Percentiles rank a stretch among this genome's conserved stretches.
These are phyloP conservation scores for Mythimna pallens DNA, from an alignment of 2,888 invertebrate species.

Conservation along the genomic window DNA sequence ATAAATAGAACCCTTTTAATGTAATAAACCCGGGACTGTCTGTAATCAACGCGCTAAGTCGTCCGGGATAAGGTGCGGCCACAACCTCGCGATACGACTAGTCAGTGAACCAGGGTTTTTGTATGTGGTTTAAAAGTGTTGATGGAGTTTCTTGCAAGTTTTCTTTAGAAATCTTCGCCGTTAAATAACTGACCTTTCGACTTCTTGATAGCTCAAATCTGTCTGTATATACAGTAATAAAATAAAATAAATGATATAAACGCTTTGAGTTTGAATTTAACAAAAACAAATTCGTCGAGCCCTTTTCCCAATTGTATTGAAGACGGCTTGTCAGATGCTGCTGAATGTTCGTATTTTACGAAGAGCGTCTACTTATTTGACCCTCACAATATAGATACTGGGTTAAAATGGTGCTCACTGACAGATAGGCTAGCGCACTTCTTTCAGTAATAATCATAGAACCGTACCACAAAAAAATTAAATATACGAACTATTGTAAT, in stretches of 20 bases:
- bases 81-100: not conserved
- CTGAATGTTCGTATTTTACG: not conserved
- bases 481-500: not conserved
- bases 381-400: not conserved
- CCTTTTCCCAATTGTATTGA: not conserved
- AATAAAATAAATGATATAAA: too few species aligned
- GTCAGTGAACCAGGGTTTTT: not conserved
- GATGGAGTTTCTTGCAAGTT: not conserved
- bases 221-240: too few species aligned
- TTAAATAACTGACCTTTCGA: not conserved
- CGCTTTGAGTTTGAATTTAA: too few species aligned
- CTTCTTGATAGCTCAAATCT: not conserved
- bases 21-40: slow-evolving; percentile 55
- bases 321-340: not conserved
- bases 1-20: slow-evolving; percentile 65
- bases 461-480: too few species aligned
- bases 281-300: too few species aligned
- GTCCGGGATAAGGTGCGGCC: not conserved
- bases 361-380: too few species aligned
- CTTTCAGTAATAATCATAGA: not conserved
- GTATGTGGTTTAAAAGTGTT: not conserved
- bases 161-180: not conserved
- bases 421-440: not conserved
- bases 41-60: slow-evolving; percentile 45
- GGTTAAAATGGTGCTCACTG: too few species aligned